phyloP scores from a whole-genome alignment of 2,797 vertebrate genomes.

The Enteromius paludinosus region DNA sequence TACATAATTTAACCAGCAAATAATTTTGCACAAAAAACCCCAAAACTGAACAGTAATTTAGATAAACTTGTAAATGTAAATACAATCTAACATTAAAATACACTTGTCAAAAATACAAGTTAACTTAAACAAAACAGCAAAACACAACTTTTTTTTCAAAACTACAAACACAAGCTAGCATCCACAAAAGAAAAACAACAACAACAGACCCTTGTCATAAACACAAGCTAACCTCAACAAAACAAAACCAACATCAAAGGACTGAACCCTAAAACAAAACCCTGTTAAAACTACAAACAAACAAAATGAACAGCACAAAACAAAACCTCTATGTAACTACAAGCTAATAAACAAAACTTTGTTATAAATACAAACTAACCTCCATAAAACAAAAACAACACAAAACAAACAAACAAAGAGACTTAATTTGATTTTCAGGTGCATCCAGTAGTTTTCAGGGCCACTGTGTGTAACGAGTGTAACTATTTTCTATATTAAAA shows the following conservation, averaged over 20 bases:
- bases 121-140: not conserved
- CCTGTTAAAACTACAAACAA: not conserved
- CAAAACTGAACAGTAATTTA: too few species aligned
- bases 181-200: not conserved
- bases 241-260: not conserved
- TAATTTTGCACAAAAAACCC: not conserved
- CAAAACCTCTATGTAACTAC: not conserved
- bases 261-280: not conserved
- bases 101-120: not conserved
- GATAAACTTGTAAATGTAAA: not conserved
- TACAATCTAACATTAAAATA: not conserved
- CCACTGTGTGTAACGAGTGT: not conserved
- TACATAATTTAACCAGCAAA: not conserved
- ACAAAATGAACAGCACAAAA: not conserved
- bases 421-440: not conserved
- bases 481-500: conserved; percentile 19
- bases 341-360: not conserved
- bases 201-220: not conserved
- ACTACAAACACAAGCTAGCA: not conserved
- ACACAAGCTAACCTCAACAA: not conserved
- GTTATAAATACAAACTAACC: not conserved
- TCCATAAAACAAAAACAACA: not conserved
- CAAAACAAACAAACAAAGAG: not conserved
- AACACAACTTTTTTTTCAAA: not conserved
- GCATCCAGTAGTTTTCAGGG: not conserved